Percentiles rank a stretch among this genome's conserved stretches.
phyloP scores from a whole-genome alignment of 2,113 vertebrate species.

The Callaeas wilsoni region DNA sequence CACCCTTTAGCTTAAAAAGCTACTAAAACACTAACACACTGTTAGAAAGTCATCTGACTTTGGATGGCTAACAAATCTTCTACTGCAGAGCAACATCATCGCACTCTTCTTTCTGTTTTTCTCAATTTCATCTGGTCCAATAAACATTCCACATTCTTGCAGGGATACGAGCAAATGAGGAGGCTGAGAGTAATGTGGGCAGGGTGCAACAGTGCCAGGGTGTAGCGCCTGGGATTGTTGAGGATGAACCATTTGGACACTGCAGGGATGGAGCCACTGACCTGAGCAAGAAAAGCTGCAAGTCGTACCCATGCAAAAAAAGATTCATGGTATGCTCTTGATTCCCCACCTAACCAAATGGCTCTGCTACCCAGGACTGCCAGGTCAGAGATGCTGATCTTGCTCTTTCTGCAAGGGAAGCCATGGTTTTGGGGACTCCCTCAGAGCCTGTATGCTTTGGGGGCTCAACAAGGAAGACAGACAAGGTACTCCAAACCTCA shows the following conservation, averaged over 20 bases:
- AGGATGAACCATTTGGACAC: not conserved
- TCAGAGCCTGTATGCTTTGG: not conserved
- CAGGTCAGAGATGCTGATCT: not conserved
- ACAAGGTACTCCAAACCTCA: not conserved
- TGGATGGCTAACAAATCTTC: not conserved
- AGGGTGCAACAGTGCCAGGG: rapidly evolving
- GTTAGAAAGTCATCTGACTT: not conserved
- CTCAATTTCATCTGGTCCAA: not conserved
- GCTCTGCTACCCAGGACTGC: not conserved
- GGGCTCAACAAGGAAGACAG: not conserved
- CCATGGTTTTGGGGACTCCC: not conserved
- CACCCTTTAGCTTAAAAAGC: not conserved
- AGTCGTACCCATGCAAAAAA: not conserved
- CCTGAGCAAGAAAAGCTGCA: not conserved
- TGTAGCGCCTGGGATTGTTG: not conserved
- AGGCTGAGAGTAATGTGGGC: not conserved
- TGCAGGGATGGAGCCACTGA: not conserved
- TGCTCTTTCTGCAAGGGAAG: not conserved
- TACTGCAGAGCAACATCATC: not conserved
- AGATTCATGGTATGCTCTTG: not conserved
- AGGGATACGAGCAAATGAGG: rapidly evolving
- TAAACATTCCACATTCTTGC: rapidly evolving
- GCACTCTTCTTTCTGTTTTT: not conserved
- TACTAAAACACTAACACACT: not conserved
- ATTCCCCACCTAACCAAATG: not conserved